Conservation (phyloP, 2,113 vertebrate genomes). For the Rattus rattus region DNA sequence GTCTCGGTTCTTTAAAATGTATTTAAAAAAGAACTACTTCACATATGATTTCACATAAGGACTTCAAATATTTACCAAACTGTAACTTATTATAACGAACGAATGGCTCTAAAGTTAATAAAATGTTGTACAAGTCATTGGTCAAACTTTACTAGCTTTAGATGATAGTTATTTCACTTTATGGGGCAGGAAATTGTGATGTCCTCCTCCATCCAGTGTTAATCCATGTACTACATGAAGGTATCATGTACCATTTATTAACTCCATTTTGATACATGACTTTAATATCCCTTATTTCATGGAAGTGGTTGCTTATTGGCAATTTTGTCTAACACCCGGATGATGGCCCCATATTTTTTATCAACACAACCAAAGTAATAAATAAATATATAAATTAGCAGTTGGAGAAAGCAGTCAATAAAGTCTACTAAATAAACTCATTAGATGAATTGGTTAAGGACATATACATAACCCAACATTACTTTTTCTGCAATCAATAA, state of each 20-base stretch:
- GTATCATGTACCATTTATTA: not conserved
- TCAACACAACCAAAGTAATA: slow-evolving; percentile 42
- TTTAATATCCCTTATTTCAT: slow-evolving; percentile 34
- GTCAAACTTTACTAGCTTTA: not conserved
- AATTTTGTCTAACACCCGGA: slow-evolving; percentile 43
- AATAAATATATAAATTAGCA: slow-evolving; percentile 30
- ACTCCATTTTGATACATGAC: not conserved
- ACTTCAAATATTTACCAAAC: not conserved
- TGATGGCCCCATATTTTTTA: slow-evolving; percentile 20
- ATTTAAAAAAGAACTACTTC: not conserved
- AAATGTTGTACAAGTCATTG: not conserved
- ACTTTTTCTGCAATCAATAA: not conserved
- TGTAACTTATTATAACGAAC: not conserved
- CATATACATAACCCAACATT: not conserved
- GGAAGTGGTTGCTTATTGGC: slow-evolving; percentile 39
- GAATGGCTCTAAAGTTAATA: not conserved
- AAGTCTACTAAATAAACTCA: slow-evolving; percentile 18
- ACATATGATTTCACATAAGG: not conserved
- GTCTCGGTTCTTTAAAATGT: not conserved
- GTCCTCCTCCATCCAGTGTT: not conserved
- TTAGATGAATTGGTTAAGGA: not conserved
- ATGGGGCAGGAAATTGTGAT: not conserved
- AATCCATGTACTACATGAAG: not conserved
- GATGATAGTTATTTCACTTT: not conserved
- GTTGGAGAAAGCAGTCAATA: not conserved